phyloP scores from a whole-genome alignment of 1,140 invertebrate species.

The Neodiprion lecontei region DNA sequence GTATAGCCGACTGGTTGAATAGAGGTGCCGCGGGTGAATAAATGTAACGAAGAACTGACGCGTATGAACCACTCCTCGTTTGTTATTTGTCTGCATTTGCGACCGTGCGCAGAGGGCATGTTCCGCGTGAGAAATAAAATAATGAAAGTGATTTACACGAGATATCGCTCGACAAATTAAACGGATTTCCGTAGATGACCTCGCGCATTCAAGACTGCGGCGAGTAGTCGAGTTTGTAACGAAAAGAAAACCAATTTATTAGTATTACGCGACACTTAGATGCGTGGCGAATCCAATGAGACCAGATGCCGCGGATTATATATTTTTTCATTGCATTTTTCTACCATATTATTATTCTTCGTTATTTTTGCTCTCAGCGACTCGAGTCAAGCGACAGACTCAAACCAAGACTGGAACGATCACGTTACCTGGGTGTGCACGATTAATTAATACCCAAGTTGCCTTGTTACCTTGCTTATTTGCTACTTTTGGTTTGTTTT shows the following conservation, averaged over 20 bases:
- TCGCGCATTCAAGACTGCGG: neutral
- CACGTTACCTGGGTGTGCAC: neutral
- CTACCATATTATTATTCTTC: neutral
- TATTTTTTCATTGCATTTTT: slow-evolving; percentile 31
- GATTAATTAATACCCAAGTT: neutral
- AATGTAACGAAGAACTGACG: neutral
- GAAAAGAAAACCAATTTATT: slow-evolving; percentile 39
- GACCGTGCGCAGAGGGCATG: neutral
- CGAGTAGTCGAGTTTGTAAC: neutral
- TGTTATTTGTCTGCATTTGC: neutral
- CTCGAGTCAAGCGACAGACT: neutral
- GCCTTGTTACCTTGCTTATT: neutral
- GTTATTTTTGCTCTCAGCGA: neutral
- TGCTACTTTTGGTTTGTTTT: neutral
- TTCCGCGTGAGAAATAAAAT: slow-evolving; percentile 33
- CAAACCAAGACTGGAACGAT: neutral
- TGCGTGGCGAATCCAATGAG: slow-evolving; percentile 29
- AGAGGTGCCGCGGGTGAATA: neutral
- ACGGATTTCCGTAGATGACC: slow-evolving; percentile 11
- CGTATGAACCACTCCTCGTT: neutral
- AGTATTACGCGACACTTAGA: slow-evolving; percentile 37
- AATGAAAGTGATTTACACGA: slow-evolving; percentile 47
- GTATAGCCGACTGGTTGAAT: too few species aligned
- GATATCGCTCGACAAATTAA: slow-evolving; percentile 37
- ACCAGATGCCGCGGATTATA: slow-evolving; percentile 44